Conservation (phyloP, 2,113 vertebrate genomes). For the Triplophysa dalaica region DNA sequence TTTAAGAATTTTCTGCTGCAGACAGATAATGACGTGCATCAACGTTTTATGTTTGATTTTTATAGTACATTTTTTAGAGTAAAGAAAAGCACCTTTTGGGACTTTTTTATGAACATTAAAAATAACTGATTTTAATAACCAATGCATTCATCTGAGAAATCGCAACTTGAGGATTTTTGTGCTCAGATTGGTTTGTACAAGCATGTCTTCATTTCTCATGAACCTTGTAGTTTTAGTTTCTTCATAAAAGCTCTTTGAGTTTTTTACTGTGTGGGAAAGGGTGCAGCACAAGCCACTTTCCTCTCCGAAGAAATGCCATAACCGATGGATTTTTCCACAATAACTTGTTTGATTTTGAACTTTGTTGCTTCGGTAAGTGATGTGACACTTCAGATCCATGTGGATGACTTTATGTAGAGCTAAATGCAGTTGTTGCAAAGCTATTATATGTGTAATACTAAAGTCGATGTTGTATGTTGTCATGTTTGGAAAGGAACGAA, state of each 20-base stretch:
- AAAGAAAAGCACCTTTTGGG: constrained; percentile 65
- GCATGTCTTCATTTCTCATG: background rate
- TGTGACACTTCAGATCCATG: constrained; percentile 1
- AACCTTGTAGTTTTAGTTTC: background rate
- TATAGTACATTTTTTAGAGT: constrained; percentile 13
- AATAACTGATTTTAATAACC: background rate
- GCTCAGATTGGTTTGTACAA: background rate
- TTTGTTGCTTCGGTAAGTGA: constrained; percentile 3
- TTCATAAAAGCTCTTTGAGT: background rate
- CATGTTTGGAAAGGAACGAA: constrained; percentile 29
- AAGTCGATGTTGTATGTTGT: constrained; percentile 43
- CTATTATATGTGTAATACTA: constrained; percentile 49
- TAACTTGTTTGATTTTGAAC: background rate
- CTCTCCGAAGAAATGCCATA: constrained; percentile 9
- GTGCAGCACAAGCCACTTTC: constrained; percentile 70
- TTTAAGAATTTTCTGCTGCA: constrained; percentile 46
- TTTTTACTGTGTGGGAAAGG: constrained; percentile 47
- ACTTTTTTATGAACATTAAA: constrained; percentile 33
- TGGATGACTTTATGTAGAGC: constrained; percentile 27
- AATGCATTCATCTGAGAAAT: background rate
- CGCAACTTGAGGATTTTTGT: background rate
- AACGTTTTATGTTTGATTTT: constrained; percentile 41
- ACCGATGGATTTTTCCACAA: background rate
- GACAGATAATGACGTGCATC: constrained; percentile 45
- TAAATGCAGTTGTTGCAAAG: constrained; percentile 30